Conservation (phyloP, 1,140 invertebrate species). For the Polypedilum pembai region DNA sequence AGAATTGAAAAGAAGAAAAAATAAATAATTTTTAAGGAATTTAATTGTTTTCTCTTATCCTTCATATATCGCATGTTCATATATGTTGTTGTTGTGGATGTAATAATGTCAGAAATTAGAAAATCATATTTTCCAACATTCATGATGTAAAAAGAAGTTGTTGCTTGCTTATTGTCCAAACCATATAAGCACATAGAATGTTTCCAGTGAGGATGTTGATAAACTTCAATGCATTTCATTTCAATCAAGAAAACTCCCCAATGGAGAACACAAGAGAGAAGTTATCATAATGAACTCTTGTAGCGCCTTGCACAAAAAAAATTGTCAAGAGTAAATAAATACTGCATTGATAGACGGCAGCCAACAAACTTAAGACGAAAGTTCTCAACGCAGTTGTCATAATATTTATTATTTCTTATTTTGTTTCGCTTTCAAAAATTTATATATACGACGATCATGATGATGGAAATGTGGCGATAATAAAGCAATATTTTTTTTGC, state of each 20-base stretch:
- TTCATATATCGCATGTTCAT: neutral
- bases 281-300: conserved; percentile 3
- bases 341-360: neutral
- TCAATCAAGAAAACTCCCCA: too few relatives aligned
- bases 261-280: neutral
- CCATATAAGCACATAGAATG: too few relatives aligned
- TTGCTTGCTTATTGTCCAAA: neutral
- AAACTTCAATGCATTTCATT: too few relatives aligned
- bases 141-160: neutral
- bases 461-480: conserved; percentile 28
- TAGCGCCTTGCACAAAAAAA: neutral
- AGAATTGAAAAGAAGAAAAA: neutral
- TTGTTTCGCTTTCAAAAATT: neutral
- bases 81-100: neutral
- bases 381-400: conserved; percentile 24
- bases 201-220: too few relatives aligned
- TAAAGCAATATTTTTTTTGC: conserved; percentile 23
- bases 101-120: conserved; percentile 19
- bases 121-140: conserved; percentile 1
- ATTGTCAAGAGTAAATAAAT: neutral
- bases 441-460: conserved; percentile 1
- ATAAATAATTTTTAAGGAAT: conserved; percentile 9
- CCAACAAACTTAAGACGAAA: neutral
- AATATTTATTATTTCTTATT: conserved; percentile 27
- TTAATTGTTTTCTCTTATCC: conserved; percentile 18